Evolutionary conservation across 2,888 invertebrate species (phyloP), one percentile per base, ranked within the genome.

Genomic region (Euplexia lucipara): DNA sequence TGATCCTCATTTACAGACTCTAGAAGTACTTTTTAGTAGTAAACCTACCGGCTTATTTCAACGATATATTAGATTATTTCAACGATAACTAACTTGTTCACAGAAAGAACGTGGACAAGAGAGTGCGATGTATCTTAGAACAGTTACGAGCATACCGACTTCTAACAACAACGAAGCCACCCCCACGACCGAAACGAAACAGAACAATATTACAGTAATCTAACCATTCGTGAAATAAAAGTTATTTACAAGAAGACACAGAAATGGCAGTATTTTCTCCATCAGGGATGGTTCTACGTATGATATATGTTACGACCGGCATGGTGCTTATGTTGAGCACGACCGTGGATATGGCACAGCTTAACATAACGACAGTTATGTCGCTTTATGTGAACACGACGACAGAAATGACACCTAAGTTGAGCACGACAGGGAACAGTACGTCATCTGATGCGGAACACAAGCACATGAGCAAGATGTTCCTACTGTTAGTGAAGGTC

Each of bases 401-500:
- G 16, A 16, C 57, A 32, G 14, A 20, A 75, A 82, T 3, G 51
- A 39, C 26, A 16, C 35, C 7, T 30, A 82, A 80, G 20, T 61
- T 56, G 4, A 68, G 75, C 47, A 14, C 16, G 14, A 45, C 16
- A 6, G 22, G 18, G 41, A 44, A 58, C 61, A 16, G n/a, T 45
- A 16, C 60, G 34, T 20, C 4, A n/a, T 5, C 66, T 70, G 5
- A 60, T 35, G 8, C 54, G 26, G 18, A 32, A 63, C 16, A 41
- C 58, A 44, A 4, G 70, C 8, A 63, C 16, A 41, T 64, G 48
- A 4, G 70, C 8, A 75, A 52, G 48, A 69, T 83, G 62, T 84
- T 93, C 51, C 59, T 80, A n/a, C 52, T 88, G 35, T 73, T 96
- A 2, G 87, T 96, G 18, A 96, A 96, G 45, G 89, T 96, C 64